Base-by-base conservation (phyloP, 1,140 invertebrate species). In the Diuraphis noxia region DNA sequence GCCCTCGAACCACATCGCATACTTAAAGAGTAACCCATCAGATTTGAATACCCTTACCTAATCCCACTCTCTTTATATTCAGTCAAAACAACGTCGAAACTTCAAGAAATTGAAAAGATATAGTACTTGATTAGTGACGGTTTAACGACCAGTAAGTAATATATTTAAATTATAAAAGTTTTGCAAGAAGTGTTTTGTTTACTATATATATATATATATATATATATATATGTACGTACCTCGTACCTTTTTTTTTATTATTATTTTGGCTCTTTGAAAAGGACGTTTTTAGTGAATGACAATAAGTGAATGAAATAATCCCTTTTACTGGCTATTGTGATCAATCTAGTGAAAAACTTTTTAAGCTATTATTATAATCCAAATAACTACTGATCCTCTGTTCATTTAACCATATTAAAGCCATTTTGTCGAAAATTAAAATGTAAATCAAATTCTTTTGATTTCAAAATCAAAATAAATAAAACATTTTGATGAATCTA, bases 141-240 rank as follows among this genome's bases (percentile, higher is more conserved):
- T 86, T 52, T 86, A 86, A 86, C 34, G 46, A 86, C 84, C 84
- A 86, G 43, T 86, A 46, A 49, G 17, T 41, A 82, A 8, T 41
- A 84, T 40, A 86, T 86, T 36, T 86, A 86, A 86, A 86, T 86
- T 86, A 86, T 21, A 46, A 86, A 86, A 86, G 84, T 86, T 86
- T 86, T 46, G 19, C n/a, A 21, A 43, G 9, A 34, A 84, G 40
- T 84, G 25, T 49, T 86, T 49, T 34, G 9, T 46, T 49, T 36
- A 13, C 36, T 86, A n/a, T 40, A 40, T 40, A 38, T 82, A 38
- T 82, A 40, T 40, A 40, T 40, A 40, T 82, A 56, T 49, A 49
- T 56, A 56, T 82, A 56, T 56, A 56, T 56, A 56, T 56, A 56
- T 52, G 9, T 63, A n/a, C 56, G 34, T 72, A 72, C 56, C 30